These are phyloP conservation scores for Drosophila ustulata DNA, from an alignment of 2,888 invertebrate species.

Conservation along the genomic window DNA sequence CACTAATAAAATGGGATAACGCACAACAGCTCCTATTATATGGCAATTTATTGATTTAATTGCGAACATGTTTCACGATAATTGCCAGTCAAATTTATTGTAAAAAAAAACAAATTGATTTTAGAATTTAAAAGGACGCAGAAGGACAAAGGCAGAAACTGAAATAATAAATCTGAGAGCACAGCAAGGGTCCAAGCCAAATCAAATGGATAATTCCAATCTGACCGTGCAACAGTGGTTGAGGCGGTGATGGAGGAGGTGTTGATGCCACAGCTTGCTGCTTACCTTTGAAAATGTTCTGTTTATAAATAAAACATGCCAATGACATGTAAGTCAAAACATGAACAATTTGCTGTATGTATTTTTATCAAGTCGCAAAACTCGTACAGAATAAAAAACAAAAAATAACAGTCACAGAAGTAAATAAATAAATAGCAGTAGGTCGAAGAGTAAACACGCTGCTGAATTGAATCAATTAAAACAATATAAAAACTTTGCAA, in stretches of 20 bases:
- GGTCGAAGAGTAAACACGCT: background rate
- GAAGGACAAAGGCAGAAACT: conserved; percentile 27
- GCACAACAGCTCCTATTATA: background rate
- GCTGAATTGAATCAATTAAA: background rate
- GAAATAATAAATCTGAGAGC: conserved; percentile 24
- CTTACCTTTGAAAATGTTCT: conserved; percentile 27
- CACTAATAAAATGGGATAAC: background rate
- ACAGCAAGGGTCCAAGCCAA: conserved; percentile 41
- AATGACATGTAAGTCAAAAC: conserved; percentile 51
- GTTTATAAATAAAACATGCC: conserved; percentile 74
- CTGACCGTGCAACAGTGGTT: conserved; percentile 15
- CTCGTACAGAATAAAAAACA: conserved; percentile 10
- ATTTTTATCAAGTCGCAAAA: conserved; percentile 25
- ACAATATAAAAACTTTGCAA: too few relatives aligned
- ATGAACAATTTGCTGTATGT: conserved; percentile 37
- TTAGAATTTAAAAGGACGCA: background rate
- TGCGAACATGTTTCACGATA: too few relatives aligned
- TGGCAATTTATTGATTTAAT: background rate
- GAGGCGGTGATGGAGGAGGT: conserved; percentile 9
- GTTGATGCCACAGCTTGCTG: conserved; percentile 3
- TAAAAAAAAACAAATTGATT: too few relatives aligned
- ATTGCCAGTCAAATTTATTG: too few relatives aligned
- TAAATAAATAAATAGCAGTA: background rate
- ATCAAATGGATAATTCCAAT: conserved; percentile 54
- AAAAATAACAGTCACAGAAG: background rate